A percentile compares a stretch with the other conserved stretches of the same genome.
These are phyloP conservation scores for Callionymus lyra DNA, from an alignment of 2,113 vertebrate species.

Conservation along the genomic window DNA sequence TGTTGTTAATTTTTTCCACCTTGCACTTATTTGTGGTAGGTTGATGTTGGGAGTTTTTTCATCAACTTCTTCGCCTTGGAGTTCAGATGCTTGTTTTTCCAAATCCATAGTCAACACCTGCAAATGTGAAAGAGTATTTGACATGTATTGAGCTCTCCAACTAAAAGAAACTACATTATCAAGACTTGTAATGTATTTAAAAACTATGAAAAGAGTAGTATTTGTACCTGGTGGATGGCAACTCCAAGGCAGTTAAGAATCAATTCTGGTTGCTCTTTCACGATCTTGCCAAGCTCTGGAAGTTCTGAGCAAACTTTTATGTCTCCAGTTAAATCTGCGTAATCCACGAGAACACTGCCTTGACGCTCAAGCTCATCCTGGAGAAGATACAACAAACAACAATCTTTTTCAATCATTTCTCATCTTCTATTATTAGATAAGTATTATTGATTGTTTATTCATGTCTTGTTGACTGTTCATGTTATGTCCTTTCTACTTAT, in stretches of 20 bases:
- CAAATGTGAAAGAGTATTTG: constrained; percentile 4
- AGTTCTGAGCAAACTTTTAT: constrained; percentile 53
- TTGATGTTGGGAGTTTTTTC: constrained; percentile 76
- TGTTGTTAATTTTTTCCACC: too few relatives aligned
- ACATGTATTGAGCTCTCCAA: too few relatives aligned
- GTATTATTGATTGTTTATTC: too few relatives aligned
- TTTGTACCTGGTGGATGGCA: constrained; percentile 86
- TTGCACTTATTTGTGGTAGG: constrained; percentile 83
- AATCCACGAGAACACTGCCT: constrained; percentile 95
- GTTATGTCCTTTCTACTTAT: too few relatives aligned
- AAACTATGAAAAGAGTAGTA: not conserved
- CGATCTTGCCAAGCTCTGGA: constrained; percentile 66
- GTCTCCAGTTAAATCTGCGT: constrained; percentile 74
- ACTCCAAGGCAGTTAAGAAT: constrained; percentile 85
- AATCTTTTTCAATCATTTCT: too few relatives aligned
- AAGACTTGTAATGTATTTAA: too few relatives aligned
- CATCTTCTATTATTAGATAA: too few relatives aligned
- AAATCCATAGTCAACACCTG: constrained; percentile 90
- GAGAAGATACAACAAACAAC: too few relatives aligned
- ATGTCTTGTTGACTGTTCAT: too few relatives aligned
- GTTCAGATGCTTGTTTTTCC: constrained; percentile 80
- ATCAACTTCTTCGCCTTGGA: constrained; percentile 79
- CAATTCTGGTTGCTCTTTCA: constrained; percentile 84
- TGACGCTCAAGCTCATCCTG: constrained; percentile 98
- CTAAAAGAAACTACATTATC: too few relatives aligned